phyloP scores from a whole-genome alignment of 2,113 vertebrate species.

The Macrotis lagotis region DNA sequence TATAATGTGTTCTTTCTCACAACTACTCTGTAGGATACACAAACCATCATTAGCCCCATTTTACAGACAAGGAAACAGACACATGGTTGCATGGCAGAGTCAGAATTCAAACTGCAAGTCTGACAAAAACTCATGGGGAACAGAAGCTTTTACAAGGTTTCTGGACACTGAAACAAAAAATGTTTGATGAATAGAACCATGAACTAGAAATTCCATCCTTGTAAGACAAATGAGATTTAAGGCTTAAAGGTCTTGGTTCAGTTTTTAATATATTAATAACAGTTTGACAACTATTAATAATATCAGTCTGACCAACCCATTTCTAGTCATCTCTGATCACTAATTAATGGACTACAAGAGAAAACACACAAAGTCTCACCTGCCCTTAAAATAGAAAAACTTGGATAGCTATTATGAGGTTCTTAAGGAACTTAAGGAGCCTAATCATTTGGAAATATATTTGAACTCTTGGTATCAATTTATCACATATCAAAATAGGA shows the following conservation, averaged over 20 bases:
- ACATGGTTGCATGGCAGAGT: not conserved
- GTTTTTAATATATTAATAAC: no score
- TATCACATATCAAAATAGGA: not conserved
- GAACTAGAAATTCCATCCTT: constrained; percentile 11
- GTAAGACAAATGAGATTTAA: constrained; percentile 11
- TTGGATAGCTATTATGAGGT: not conserved
- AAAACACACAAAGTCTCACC: not conserved
- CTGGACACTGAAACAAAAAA: constrained; percentile 11
- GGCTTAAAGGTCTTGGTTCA: constrained; percentile 40
- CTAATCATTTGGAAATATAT: constrained; percentile 9
- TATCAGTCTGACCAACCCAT: constrained; percentile 42
- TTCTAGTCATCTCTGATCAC: constrained; percentile 28
- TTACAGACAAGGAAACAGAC: not conserved
- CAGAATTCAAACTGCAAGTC: constrained; percentile 8
- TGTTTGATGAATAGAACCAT: constrained; percentile 36
- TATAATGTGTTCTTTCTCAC: not conserved
- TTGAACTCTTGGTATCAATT: not conserved
- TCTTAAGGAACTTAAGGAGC: not conserved
- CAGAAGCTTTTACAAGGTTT: constrained; percentile 25
- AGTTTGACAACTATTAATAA: constrained; percentile 4
- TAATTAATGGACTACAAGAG: not conserved
- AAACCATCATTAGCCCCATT: not conserved
- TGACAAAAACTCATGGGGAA: constrained; percentile 32
- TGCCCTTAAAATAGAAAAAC: constrained; percentile 25
- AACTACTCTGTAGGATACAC: not conserved